Conservation (phyloP, 2,113 vertebrate genomes). For the Solea senegalensis region DNA sequence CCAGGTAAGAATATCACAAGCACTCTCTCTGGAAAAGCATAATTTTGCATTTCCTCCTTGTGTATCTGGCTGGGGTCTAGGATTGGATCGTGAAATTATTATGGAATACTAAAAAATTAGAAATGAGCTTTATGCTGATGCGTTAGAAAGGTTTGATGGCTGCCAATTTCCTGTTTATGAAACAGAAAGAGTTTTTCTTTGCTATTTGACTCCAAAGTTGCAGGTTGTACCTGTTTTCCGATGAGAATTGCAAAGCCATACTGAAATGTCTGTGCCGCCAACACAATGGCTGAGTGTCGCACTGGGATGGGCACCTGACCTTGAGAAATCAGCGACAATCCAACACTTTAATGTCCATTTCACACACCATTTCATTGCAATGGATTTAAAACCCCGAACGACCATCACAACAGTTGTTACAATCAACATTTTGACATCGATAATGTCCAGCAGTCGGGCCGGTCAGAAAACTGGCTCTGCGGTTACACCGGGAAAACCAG, state of each 20-base stretch:
- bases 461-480: conserved; percentile 46
- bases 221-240: neutral
- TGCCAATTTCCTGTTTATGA: conserved; percentile 23
- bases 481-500: conserved; percentile 3
- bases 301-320: conserved; percentile 75
- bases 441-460: conserved; percentile 57
- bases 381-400: conserved; percentile 76
- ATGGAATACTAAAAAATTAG: conserved; percentile 14
- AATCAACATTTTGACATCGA: conserved; percentile 68
- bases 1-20: conserved; percentile 4
- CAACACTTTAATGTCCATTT: conserved; percentile 83
- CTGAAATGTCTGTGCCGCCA: conserved; percentile 36
- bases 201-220: conserved; percentile 34
- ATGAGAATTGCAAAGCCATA: conserved; percentile 39
- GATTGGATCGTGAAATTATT: conserved; percentile 13
- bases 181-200: conserved; percentile 12
- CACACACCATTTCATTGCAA: conserved; percentile 81
- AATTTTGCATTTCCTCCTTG: neutral
- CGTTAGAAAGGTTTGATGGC: neutral
- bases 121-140: neutral
- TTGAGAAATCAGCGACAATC: conserved; percentile 81
- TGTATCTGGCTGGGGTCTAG: neutral
- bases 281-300: conserved; percentile 49
- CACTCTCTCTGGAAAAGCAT: neutral
- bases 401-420: conserved; percentile 71